Base-by-base conservation (phyloP, 2,113 vertebrate genomes). In the Benitochromis conjunctus region DNA sequence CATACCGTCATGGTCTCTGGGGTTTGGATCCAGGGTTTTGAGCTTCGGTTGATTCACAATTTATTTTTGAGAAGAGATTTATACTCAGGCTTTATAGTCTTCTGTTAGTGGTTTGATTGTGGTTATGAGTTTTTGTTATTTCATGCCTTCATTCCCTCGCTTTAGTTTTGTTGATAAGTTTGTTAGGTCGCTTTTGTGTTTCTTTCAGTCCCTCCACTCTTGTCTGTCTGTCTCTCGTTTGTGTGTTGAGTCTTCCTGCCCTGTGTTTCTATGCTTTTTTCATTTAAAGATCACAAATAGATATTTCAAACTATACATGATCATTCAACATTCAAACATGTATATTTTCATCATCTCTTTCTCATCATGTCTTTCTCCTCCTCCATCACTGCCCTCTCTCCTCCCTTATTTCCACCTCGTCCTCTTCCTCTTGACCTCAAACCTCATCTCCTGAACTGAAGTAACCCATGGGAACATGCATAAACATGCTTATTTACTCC, bases 261-360 rank as follows among this genome's bases (percentile, higher is more conserved):
- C 29, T 36, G 16, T 62, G 29, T 62, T 62, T 62, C 34, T 62
- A 9, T 19, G 9, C 34, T 62, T 62, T 62, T 36, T 62, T 62
- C 31, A 56, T 56, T 56, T 56, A 56, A 24, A 56, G 54, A 56
- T 24, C 21, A 56, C 21, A 62, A 62, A 62, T 36, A 12, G 58
- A 0, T 12, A 0, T 7, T 62, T 36, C 31, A 62, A 62, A 31
- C 58, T 62, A 0, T n/a, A 62, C 36, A 36, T 36, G 58, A 36
- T 18, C 2, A 62, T 36, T 62, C 36, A 64, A 5, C 36, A 18
- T 64, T 36, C n/a, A 9, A 64, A 64, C 31, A 36, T 64, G 60
- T 64, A 31, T 36, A 64, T 62, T 62, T 36, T 62, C 3, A 36
- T n/a, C 31, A 62, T 36, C 3, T 62, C 60, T 64, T 36, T 64